Percentiles rank a stretch among this genome's conserved stretches.
phyloP scores from a whole-genome alignment of 2,797 vertebrate species.

The Myiothlypis chrysogaster region DNA sequence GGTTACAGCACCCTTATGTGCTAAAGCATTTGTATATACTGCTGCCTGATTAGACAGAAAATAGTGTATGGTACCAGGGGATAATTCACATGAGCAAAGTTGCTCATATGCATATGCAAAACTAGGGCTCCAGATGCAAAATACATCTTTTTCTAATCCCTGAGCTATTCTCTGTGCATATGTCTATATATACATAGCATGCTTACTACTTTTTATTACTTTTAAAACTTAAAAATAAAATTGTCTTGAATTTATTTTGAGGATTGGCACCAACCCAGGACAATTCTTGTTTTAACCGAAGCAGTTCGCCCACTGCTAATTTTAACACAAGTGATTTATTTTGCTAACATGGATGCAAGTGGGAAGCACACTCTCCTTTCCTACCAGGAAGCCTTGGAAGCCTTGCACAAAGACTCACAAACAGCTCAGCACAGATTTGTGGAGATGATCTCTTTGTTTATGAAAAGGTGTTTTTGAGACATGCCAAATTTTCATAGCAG shows the following conservation, averaged over 20 bases:
- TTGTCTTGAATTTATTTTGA: conserved; percentile 11
- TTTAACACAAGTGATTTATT: conserved; percentile 16
- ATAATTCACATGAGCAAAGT: neutral
- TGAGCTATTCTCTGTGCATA: neutral
- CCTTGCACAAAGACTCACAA: neutral
- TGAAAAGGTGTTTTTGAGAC: neutral
- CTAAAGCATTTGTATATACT: neutral
- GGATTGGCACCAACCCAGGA: conserved; percentile 4
- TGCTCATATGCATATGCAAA: neutral
- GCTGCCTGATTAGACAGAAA: conserved; percentile 13
- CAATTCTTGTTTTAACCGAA: conserved; percentile 32
- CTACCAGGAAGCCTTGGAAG: neutral
- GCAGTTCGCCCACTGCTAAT: conserved; percentile 2
- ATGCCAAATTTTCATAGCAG: neutral
- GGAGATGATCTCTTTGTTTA: neutral
- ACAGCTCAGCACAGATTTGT: neutral
- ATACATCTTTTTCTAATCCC: conserved; percentile 30
- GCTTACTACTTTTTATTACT: conserved; percentile 31
- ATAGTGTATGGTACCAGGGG: neutral
- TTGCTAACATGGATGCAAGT: neutral
- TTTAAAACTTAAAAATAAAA: conserved; percentile 49
- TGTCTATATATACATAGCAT: neutral
- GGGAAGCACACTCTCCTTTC: neutral
- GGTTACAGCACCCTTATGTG: neutral
- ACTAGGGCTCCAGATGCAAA: neutral